Conservation (phyloP, 2,888 invertebrate genomes). For the Lapara coniferarum region DNA sequence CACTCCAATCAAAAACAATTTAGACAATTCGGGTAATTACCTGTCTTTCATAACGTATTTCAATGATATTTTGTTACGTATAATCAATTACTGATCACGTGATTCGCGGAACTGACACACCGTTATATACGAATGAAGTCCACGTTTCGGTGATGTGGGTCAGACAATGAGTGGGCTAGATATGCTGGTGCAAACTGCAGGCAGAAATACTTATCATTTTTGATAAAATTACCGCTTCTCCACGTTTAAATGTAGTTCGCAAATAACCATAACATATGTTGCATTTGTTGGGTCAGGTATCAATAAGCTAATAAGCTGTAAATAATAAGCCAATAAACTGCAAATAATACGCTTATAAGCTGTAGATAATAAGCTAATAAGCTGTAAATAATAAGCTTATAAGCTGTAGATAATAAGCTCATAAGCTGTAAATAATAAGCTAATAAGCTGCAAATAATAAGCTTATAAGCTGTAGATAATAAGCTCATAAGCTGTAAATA, state of each 20-base stretch:
- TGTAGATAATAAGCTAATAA: no score
- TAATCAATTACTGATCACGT: constrained; percentile 14
- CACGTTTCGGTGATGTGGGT: constrained; percentile 23
- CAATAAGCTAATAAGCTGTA: no score
- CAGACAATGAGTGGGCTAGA: constrained; percentile 5
- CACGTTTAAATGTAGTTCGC: no score
- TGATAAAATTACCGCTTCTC: neutral
- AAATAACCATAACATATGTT: no score
- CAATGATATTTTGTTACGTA: neutral
- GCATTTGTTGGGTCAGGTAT: neutral
- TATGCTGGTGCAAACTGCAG: neutral
- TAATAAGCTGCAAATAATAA: no score
- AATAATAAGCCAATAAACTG: no score
- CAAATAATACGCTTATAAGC: no score
- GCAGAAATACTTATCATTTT: constrained; percentile 2
- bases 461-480: no score
- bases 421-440: no score
- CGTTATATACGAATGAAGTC: constrained; percentile 22
- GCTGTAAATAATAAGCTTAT: no score
- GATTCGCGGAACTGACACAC: constrained; percentile 23
- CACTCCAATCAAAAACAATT: neutral
- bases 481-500: no score
- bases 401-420: no score
- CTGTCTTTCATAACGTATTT: neutral
- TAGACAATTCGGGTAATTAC: neutral